Conservation (phyloP, 2,113 vertebrate species). For the Triplophysa rosa region DNA sequence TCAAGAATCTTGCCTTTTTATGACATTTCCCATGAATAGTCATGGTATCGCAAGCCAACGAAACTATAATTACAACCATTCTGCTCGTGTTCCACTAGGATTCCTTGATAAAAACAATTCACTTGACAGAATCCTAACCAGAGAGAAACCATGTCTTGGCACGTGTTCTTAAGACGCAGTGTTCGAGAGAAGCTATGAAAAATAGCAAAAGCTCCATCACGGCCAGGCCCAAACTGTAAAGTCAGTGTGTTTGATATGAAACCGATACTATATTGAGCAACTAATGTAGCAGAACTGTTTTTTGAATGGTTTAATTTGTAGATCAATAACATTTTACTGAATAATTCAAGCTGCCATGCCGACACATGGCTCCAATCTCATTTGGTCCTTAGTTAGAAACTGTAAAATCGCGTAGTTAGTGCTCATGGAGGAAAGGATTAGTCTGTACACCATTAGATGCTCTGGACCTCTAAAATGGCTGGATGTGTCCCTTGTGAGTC, state of each 20-base stretch:
- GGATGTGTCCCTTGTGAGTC: conserved; percentile 42
- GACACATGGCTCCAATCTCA: conserved; percentile 30
- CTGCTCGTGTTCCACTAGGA: background rate
- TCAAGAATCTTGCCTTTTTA: background rate
- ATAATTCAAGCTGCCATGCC: background rate
- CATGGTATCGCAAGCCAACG: background rate
- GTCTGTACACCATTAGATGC: conserved; percentile 43
- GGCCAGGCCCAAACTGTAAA: background rate
- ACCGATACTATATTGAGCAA: background rate
- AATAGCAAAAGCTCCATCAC: background rate
- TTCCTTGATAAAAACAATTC: conserved; percentile 23
- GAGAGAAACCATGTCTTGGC: background rate
- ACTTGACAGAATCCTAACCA: background rate
- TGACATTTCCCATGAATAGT: conserved; percentile 16
- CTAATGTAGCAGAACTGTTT: background rate
- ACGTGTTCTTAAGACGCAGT: background rate
- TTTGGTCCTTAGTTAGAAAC: conserved; percentile 13
- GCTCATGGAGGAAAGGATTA: background rate
- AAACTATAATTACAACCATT: background rate
- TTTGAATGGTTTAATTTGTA: background rate
- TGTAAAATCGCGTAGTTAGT: conserved; percentile 11
- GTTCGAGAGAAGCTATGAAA: background rate
- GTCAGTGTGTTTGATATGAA: background rate
- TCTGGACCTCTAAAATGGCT: conserved; percentile 19
- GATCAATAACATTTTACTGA: background rate